Percentiles rank a stretch among this genome's conserved stretches.
phyloP scores from a whole-genome alignment of 2,888 invertebrate species.

The Teleogryllus oceanicus region DNA sequence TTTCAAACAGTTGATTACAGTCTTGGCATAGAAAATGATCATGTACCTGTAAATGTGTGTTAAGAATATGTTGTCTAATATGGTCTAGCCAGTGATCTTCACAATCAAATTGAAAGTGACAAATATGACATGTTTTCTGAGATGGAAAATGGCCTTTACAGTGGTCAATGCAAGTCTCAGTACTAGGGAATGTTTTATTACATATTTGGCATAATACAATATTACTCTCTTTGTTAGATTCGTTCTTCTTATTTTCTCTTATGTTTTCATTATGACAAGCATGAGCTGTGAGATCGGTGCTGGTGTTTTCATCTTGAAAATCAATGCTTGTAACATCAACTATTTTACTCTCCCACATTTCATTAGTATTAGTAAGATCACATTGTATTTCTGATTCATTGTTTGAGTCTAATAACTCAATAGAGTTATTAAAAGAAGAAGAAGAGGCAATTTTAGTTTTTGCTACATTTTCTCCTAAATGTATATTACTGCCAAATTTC shows the following conservation, averaged over 20 bases:
- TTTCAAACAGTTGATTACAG: constrained; percentile 2
- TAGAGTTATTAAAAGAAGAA: too few species aligned
- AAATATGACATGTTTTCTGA: background rate
- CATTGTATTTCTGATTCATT: too few species aligned
- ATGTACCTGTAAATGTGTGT: background rate
- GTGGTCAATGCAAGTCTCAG: background rate
- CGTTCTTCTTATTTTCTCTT: background rate
- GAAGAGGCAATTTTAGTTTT: too few species aligned
- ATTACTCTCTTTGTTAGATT: background rate
- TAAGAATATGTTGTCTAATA: background rate
- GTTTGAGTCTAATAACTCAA: too few species aligned
- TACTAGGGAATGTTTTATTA: background rate
- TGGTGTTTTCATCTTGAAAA: background rate
- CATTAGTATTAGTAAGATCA: background rate
- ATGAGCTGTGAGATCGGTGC: background rate
- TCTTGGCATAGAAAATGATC: background rate
- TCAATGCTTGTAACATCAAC: background rate
- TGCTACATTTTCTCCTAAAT: too few species aligned
- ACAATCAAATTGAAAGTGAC: background rate
- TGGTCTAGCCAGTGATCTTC: background rate
- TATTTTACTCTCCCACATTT: background rate
- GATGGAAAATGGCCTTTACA: background rate
- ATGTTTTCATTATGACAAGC: background rate
- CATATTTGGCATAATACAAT: background rate
- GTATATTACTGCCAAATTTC: too few species aligned